phyloP scores from a whole-genome alignment of 37 sponge, comb jelly and placozoan genomes.

The Agelas oroides region DNA sequence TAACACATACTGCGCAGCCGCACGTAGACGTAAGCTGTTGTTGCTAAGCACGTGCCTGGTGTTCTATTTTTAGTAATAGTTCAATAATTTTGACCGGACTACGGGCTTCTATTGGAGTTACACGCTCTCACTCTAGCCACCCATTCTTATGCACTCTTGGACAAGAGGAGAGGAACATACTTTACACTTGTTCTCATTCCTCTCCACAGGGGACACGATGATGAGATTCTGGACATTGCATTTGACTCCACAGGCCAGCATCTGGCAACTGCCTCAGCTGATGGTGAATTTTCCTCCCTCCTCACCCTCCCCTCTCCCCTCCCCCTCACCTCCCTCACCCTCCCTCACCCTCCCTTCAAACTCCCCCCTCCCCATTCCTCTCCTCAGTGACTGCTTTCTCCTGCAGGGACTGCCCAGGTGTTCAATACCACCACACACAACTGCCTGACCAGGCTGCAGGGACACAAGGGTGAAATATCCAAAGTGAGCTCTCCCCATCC shows the following conservation, averaged over 20 bases:
- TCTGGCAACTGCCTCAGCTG: slow-evolving; percentile 93
- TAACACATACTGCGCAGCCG: no score
- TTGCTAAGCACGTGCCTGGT: no score
- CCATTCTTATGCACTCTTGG: no score
- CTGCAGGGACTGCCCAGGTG: slow-evolving; percentile 74
- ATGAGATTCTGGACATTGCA: slow-evolving; percentile 94
- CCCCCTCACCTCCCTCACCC: background rate
- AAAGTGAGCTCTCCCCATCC: slow-evolving; percentile 57
- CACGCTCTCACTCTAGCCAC: no score
- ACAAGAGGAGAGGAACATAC: no score
- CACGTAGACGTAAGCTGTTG: no score
- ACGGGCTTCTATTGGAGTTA: no score
- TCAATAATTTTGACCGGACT: no score
- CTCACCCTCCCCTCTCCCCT: background rate
- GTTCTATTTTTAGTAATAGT: no score
- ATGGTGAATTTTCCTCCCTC: slow-evolving; percentile 51
- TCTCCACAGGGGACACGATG: slow-evolving; percentile 79
- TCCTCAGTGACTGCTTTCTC: background rate
- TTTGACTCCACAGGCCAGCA: slow-evolving; percentile 92
- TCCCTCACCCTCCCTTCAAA: background rate
- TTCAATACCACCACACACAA: slow-evolving; percentile 72
- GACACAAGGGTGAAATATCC: slow-evolving; percentile 94
- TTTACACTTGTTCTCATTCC: no score
- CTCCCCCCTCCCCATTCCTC: background rate
- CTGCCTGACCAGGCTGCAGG: slow-evolving; percentile 77